Percentiles rank a stretch among this genome's conserved stretches.
These are phyloP conservation scores for Oncopodura yosiiana DNA, from an alignment of 1,140 invertebrate genomes.

Conservation along the genomic window DNA sequence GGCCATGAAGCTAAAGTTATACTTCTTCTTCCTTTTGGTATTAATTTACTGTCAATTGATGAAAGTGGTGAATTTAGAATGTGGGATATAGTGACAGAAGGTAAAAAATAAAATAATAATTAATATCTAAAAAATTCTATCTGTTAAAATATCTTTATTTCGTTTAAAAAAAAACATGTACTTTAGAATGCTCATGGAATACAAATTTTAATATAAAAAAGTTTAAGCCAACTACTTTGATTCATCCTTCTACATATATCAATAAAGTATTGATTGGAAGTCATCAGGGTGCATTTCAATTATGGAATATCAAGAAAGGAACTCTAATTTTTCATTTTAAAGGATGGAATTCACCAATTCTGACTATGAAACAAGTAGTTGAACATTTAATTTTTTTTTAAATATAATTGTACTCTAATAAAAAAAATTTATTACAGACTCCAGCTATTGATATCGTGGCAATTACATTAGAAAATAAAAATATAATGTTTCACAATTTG, in stretches of 20 bases:
- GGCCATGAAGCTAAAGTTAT: conserved; percentile 65
- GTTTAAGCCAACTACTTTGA: conserved; percentile 66
- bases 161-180: not conserved
- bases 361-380: conserved; percentile 59
- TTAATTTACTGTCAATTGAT: conserved; percentile 77
- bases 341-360: conserved; percentile 56
- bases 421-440: conserved; percentile 42
- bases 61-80: conserved; percentile 63
- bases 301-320: conserved; percentile 78
- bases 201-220: conserved; percentile 55
- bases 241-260: conserved; percentile 84
- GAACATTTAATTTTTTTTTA: conserved; percentile 39
- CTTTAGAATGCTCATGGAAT: conserved; percentile 16
- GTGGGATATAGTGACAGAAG: conserved; percentile 73
- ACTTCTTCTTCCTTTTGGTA: conserved; percentile 73
- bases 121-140: conserved; percentile 41
- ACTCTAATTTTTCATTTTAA: conserved; percentile 70
- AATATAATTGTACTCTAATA: conserved; percentile 1
- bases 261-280: conserved; percentile 93
- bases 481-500: conserved; percentile 80
- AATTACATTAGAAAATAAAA: conserved; percentile 69
- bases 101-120: conserved; percentile 5
- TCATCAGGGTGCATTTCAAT: conserved; percentile 71
- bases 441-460: conserved; percentile 85
- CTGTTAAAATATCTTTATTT: not conserved